Conservation (phyloP, 2,113 vertebrate species). For the Ameiurus melas region DNA sequence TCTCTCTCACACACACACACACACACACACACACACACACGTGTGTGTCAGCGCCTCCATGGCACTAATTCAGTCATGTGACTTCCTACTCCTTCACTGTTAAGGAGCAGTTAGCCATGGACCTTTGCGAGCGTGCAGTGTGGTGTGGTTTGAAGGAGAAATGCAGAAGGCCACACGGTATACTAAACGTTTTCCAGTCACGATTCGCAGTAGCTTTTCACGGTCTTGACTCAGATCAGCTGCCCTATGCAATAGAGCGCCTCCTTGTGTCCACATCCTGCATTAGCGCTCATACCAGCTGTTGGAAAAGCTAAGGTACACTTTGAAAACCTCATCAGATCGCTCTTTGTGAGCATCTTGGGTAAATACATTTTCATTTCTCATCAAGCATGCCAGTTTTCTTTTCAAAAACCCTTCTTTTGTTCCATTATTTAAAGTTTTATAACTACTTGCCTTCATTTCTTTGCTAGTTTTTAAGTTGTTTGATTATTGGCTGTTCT, state of each 20-base stretch:
- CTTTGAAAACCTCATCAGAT: not conserved
- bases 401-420: not conserved
- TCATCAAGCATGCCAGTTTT: constrained; percentile 15
- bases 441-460: constrained; percentile 17
- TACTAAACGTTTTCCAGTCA: not conserved
- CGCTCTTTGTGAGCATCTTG: not conserved
- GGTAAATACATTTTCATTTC: not conserved
- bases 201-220: not conserved
- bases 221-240: not conserved
- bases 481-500: constrained; percentile 27
- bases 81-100: not conserved
- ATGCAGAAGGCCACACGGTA: not conserved
- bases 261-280: constrained; percentile 6
- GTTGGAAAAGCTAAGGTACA: not conserved
- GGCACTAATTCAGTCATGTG: constrained; percentile 6
- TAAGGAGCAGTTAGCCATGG: not conserved
- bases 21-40: not conserved
- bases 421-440: not conserved
- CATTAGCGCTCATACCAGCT: not conserved
- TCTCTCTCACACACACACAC: constrained; percentile 28
- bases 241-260: not conserved
- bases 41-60: not conserved
- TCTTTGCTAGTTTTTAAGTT: constrained; percentile 30
- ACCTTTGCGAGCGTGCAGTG: not conserved
- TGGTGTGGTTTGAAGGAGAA: not conserved